These are phyloP conservation scores for Microtus pennsylvanicus DNA, from an alignment of 2,113 vertebrate genomes.

Conservation along the genomic window DNA sequence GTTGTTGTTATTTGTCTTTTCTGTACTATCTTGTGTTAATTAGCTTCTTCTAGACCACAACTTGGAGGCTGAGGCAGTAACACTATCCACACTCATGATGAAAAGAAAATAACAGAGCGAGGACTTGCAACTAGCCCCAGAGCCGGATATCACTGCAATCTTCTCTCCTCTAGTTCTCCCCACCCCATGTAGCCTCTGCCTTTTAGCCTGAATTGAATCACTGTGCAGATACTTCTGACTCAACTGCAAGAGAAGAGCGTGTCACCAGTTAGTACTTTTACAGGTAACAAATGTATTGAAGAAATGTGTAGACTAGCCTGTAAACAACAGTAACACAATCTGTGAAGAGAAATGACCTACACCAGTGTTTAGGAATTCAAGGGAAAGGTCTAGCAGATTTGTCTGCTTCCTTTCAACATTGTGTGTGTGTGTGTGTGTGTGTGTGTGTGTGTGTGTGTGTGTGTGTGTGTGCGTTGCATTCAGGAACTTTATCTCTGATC, in stretches of 20 bases:
- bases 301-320: background rate
- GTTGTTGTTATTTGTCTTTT: background rate
- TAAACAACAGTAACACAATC: background rate
- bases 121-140: too few relatives aligned
- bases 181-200: accelerated
- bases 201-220: background rate
- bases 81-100: background rate
- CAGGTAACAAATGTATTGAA: background rate
- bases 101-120: background rate
- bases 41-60: background rate
- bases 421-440: background rate
- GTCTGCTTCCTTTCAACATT: background rate
- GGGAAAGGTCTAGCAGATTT: background rate
- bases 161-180: background rate
- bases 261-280: background rate
- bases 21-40: background rate
- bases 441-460: background rate
- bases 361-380: background rate
- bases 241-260: too few relatives aligned
- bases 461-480: background rate
- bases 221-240: background rate
- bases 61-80: background rate
- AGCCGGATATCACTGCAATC: too few relatives aligned
- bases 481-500: background rate
- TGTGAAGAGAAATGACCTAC: background rate